Conservation (phyloP, 2,888 invertebrate species). For the Tinea semifulvella region DNA sequence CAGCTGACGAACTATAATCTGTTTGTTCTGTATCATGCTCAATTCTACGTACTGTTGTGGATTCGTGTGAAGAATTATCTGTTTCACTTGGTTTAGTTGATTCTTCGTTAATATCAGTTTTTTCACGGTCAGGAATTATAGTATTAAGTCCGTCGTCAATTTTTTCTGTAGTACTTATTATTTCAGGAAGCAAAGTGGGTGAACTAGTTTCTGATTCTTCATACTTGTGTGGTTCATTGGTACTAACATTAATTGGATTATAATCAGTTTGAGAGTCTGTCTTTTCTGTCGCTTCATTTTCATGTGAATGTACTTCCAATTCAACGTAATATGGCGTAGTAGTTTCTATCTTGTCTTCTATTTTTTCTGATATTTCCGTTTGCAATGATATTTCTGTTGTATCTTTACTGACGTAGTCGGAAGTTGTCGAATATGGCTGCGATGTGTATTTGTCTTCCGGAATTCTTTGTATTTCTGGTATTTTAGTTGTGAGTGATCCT, state of each 20-base stretch:
- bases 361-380: neutral
- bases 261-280: no score
- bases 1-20: neutral
- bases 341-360: neutral
- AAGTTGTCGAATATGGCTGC: no score
- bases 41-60: neutral
- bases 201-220: slow-evolving; percentile 8
- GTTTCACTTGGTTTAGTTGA: slow-evolving; percentile 2
- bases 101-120: neutral
- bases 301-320: slow-evolving; percentile 8
- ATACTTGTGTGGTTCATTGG: neutral
- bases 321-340: slow-evolving; percentile 1
- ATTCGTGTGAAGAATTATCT: neutral
- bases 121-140: slow-evolving; percentile 9
- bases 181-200: neutral
- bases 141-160: slow-evolving; percentile 11
- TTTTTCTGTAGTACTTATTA: slow-evolving; percentile 2
- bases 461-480: no score
- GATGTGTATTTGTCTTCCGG: no score
- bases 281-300: neutral
- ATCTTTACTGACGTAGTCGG: no score
- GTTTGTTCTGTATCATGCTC: neutral
- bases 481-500: no score
- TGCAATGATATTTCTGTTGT: no score
- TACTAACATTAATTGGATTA: neutral